Evolutionary conservation across 2,113 vertebrate genomes (phyloP).

Genomic region (Alexandromys fortis): DNA sequence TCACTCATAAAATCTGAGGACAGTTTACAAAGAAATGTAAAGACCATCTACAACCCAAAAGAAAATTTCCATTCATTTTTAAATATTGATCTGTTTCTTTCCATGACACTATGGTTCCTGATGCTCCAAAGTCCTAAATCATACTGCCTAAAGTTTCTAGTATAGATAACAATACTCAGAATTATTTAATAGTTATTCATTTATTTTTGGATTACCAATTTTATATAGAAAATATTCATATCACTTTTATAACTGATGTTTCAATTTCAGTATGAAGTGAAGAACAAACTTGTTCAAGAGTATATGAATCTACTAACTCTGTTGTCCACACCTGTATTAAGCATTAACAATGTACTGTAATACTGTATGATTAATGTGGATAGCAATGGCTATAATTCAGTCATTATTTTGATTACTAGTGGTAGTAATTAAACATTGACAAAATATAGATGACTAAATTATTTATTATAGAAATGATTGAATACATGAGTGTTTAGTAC

Average conservation of each 20-base stretch:
- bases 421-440: background rate
- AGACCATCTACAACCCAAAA: background rate
- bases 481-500: background rate
- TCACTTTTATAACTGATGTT: background rate
- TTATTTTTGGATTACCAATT: background rate
- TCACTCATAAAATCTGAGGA: too few relatives aligned
- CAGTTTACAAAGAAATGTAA: background rate
- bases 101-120: background rate
- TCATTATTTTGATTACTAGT: background rate
- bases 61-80: background rate
- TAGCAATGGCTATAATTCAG: background rate
- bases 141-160: background rate
- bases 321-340: background rate
- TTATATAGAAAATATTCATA: background rate
- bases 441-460: background rate
- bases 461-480: background rate
- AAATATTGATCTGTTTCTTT: background rate
- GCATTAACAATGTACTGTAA: background rate
- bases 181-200: background rate
- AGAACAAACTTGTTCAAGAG: background rate
- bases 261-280: background rate
- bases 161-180: background rate
- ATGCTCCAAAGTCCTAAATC: background rate
- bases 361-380: background rate
- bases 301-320: background rate